Base-by-base conservation (phyloP, 2,888 invertebrate genomes). In the Ophion costatus region DNA sequence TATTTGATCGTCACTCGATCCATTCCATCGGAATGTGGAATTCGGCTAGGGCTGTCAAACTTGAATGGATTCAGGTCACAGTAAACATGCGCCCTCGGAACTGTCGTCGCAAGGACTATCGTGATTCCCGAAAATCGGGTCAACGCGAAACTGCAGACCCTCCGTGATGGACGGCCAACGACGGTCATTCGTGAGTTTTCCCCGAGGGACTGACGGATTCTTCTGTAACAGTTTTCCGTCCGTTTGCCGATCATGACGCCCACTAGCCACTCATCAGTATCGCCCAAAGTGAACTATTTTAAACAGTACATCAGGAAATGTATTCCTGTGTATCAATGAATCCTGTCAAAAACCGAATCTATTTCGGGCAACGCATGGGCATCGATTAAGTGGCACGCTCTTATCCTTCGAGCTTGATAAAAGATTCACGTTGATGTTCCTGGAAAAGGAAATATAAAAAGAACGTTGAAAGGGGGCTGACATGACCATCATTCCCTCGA, bases 341-440 rank as follows among this genome's bases (percentile, higher is more conserved):
- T 70, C 33, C 42, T 14, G 14, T 51, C 11, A 70, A 70, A 22
- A 51, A 11, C 14, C 66, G 17, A 14, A 0, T 38, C 7, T 38
- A 38, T 51, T 51, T 51, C 17, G 14, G 17, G 17, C 17, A 17
- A 1, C 51, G 0, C 6, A 7, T 7, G 9, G 38, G 38, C 38
- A 9, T 38, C 38, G 9, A 38, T 0, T 38, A 38, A 76, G 33
- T n/a, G 6, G 6, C 5, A 22, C 57, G 33, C 57, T 38, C 29
- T 24, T 70, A 22, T n/a, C n/a, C 6, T 29, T 51, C 33, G 0
- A 22, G 33, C 9, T 56, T 7, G 4, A 20, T 59, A 20, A 71
- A 70, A 83, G 67, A 79, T 83, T 70, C 45, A 70, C 51, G 14
- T 38, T 1, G 63, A 70, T 79, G 64, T 79, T 74, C 56, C 51